Base-by-base conservation (phyloP, 1,140 invertebrate genomes). In the Grapholita molesta region DNA sequence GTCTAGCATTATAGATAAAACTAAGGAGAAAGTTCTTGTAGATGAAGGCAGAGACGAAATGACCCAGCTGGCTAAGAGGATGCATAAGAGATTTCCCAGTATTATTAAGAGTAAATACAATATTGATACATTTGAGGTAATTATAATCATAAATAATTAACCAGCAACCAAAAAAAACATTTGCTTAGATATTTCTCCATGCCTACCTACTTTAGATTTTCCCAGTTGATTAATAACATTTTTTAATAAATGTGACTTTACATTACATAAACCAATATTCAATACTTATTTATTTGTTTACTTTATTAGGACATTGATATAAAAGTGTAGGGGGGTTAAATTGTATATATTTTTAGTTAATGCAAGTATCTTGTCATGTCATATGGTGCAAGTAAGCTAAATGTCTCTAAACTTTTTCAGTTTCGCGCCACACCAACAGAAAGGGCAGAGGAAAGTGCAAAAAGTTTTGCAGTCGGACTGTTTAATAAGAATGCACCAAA, bases 391-490 rank as follows among this genome's bases (percentile, higher is more conserved):
- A 70, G 66, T 55, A 69, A 64, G n/a, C n/a, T n/a, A 71, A 55
- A 4, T 64, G 61, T 53, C 30, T 65, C 11, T 64, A 8, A 18
- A 30, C 28, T 21, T 78, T 92, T 92, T 76, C 88, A 96, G 94
- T 96, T 97, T 80, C 94, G 94, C 77, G 95, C 94, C 74, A 97
- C 96, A 33, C 93, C 94, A 4, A 96, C 95, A 18, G 94, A 97
- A 80, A 93, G 96, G 68, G 94, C 96, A 0, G 89, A 94, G 70
- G 93, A 94, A 78, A 97, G 96, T 91, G 96, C 96, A 3, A 93
- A 93, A 76, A 93, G 94, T 77, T 97, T 97, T 89, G 93, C 94
- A 0, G 89, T 94, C 53, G 96, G 96, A 0, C 84, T 97, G 61
- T 97, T 97, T 91, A 95, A 95, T 23, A 93, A 93, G 72, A 85